Conservation (phyloP, 2,113 vertebrate species). For the Saccopteryx bilineata region DNA sequence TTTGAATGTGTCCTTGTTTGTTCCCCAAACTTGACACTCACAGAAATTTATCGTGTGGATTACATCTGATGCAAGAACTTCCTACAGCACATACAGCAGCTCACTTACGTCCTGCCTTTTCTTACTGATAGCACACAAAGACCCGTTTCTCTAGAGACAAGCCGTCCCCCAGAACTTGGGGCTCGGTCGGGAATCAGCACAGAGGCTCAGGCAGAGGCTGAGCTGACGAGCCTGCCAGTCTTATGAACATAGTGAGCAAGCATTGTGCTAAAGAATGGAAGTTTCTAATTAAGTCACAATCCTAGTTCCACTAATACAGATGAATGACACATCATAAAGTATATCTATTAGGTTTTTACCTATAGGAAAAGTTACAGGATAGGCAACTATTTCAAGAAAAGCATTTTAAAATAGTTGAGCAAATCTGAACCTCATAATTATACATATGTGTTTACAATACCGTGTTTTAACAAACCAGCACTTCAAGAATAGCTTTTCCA, state of each 20-base stretch:
- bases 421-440: not conserved
- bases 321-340: not conserved
- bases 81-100: not conserved
- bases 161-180: not conserved
- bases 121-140: not conserved
- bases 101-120: not conserved
- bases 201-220: not conserved
- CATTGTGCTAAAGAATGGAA: not conserved
- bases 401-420: not conserved
- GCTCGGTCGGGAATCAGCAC: not conserved
- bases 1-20: conserved; percentile 42
- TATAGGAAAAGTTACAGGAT: not conserved
- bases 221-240: not conserved
- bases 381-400: not conserved
- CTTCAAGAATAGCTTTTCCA: conserved; percentile 3
- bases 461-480: not conserved
- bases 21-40: not conserved
- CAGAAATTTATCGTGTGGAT: not conserved
- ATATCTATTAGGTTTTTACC: not conserved
- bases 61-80: not conserved
- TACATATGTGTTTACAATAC: not conserved
- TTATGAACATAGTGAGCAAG: not conserved
- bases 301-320: not conserved
- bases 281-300: not conserved
- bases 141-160: not conserved